A percentile compares a stretch with the other conserved stretches of the same genome.
These are phyloP conservation scores for Hoplodrina blanda DNA, from an alignment of 2,888 invertebrate genomes.

Conservation along the genomic window DNA sequence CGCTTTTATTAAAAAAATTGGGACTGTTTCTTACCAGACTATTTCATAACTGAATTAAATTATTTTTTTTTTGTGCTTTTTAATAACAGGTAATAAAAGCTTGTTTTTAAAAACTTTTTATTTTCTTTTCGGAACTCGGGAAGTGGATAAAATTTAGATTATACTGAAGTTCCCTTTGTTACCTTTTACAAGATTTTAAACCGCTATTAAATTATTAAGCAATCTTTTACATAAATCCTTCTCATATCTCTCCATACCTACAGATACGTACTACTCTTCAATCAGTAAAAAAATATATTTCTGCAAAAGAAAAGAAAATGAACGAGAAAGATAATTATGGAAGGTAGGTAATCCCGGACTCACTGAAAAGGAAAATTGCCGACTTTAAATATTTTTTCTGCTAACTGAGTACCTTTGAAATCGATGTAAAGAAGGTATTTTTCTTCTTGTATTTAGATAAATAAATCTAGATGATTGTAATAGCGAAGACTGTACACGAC, in stretches of 20 bases:
- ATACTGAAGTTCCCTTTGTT: too few relatives aligned
- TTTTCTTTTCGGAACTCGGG: too few relatives aligned
- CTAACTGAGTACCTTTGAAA: constrained; percentile 8
- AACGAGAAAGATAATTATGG: constrained; percentile 40
- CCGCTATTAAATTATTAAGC: neutral
- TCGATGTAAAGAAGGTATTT: constrained; percentile 22
- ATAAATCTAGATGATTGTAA: neutral
- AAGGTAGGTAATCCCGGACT: constrained; percentile 27
- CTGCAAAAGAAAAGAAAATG: constrained; percentile 35
- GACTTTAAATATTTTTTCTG: constrained; percentile 34
- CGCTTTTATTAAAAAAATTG: too few relatives aligned
- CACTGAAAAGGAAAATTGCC: constrained; percentile 43
- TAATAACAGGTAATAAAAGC: too few relatives aligned
- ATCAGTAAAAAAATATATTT: constrained; percentile 25
- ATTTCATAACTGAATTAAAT: too few relatives aligned
- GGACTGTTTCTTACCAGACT: too few relatives aligned
- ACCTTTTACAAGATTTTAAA: constrained; percentile 1
- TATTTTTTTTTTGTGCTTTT: too few relatives aligned
- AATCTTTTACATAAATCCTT: neutral
- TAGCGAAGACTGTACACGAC: neutral
- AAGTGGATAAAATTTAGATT: too few relatives aligned
- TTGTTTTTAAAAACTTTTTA: too few relatives aligned
- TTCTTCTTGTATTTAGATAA: constrained; percentile 9
- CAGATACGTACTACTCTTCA: neutral
- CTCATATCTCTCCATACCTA: neutral